Evolutionary conservation across 2,888 invertebrate species (phyloP), one percentile per base, ranked within the genome.

Genomic region (Scaptomyza flava): DNA sequence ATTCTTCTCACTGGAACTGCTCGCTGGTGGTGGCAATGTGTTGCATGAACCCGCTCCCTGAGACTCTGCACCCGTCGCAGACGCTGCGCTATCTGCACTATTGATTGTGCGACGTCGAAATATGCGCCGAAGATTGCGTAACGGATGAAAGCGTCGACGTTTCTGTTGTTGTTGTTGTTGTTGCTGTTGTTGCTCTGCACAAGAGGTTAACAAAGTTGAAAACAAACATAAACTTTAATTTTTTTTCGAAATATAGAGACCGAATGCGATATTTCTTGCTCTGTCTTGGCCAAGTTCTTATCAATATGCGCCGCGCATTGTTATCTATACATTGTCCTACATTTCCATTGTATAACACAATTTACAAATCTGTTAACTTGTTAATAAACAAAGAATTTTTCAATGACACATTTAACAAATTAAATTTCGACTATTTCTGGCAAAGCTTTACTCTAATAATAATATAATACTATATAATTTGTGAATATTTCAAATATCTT

Each of bases 61-160:
- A 5, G 61, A 65, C 12, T 75, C 69, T n/a, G 60, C 58, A 6
- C 67, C 60, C 5, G 73, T 60, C 11, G 64, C 77, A 12, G 57
- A 58, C 4, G 59, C 50, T 4, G 75, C 52, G 30, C 77, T 77
- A 17, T 87, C 86, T 17, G 85, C 89, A 65, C 87, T 90, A 48
- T 90, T 91, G 67, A 92, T 89, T 8, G 92, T 91, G 61, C 92
- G 91, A 48, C 92, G 90, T 1, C 92, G 91, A 72, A 92, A 92
- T 65, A 92, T 92, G 42, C 92, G 91, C 6, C 92, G 90, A 53
- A 92, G 79, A 84, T 92, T 92, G 42, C 92, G 90, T 41, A 92
- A 81, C 43, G 92, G 92, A 87, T 92, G 91, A 75, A 92, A 92
- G 64, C 92, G 89, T 48, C 92, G 90, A 33, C 92, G 89, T 78